A percentile compares a stretch with the other conserved stretches of the same genome.
Evolutionary conservation across 2,888 invertebrate species (phyloP).

Genomic region (Dryomyza anilis): DNA sequence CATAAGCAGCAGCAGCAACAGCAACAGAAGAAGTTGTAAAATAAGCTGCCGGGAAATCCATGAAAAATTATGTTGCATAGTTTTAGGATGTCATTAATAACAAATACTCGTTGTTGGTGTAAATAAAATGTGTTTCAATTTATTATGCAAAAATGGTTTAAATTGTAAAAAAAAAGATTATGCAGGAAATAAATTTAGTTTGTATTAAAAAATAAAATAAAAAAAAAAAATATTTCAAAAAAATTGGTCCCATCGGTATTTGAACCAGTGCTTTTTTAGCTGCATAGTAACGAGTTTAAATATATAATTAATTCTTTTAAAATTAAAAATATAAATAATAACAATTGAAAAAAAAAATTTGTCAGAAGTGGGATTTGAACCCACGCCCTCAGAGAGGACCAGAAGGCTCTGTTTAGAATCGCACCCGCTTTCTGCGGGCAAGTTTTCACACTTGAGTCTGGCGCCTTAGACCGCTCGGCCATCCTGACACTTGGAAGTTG

Average conservation of each 20-base stretch:
- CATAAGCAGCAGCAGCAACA: background rate
- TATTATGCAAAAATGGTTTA: background rate
- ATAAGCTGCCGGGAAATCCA: too few relatives aligned
- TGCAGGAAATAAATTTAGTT: too few relatives aligned
- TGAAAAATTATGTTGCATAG: too few relatives aligned
- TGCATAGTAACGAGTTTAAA: background rate
- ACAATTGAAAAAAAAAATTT: conserved; percentile 35
- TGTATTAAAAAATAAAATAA: too few relatives aligned
- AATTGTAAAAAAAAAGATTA: background rate
- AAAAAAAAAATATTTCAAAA: background rate
- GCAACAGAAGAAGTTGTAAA: too few relatives aligned
- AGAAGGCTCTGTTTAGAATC: conserved; percentile 49
- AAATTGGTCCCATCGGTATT: background rate
- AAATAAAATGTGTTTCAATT: background rate
- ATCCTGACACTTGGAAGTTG: conserved; percentile 36
- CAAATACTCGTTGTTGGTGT: too few relatives aligned
- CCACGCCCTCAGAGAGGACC: conserved; percentile 60
- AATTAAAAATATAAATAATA: background rate
- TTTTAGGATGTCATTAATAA: too few relatives aligned
- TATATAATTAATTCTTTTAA: background rate
- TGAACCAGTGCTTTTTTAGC: background rate
- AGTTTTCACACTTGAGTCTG: conserved; percentile 40
- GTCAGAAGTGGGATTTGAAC: conserved; percentile 60
- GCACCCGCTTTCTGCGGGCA: background rate
- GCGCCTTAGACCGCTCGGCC: conserved; percentile 44